Conservation (phyloP, 2,888 invertebrate species). For the Pandemis cinnamomeana region DNA sequence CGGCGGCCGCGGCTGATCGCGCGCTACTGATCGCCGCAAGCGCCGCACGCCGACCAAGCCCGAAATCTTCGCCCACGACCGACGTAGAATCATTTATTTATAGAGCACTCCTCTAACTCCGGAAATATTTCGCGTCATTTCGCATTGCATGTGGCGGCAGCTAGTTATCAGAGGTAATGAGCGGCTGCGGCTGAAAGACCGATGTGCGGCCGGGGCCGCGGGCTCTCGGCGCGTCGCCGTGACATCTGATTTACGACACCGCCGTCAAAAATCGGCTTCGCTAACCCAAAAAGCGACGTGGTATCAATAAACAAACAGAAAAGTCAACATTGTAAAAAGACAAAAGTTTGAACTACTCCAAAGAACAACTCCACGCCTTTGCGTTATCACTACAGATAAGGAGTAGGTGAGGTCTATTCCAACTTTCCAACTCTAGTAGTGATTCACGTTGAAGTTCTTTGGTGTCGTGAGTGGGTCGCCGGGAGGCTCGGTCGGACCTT, state of each 20-base stretch:
- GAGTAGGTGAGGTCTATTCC: constrained; percentile 32
- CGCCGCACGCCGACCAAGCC: constrained; percentile 66
- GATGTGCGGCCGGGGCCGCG: constrained; percentile 13
- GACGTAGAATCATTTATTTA: constrained; percentile 81
- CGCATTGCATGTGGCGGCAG: constrained; percentile 74
- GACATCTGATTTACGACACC: neutral
- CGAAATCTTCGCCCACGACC: constrained; percentile 82
- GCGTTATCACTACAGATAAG: constrained; percentile 28
- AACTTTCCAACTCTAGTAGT: constrained; percentile 13
- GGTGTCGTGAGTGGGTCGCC: constrained; percentile 55
- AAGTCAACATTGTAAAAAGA: neutral
- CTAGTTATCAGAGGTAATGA: constrained; percentile 75
- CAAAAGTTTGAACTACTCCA: constrained; percentile 15
- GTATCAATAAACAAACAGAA: constrained; percentile 32
- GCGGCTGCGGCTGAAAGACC: constrained; percentile 45
- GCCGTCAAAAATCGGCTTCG: constrained; percentile 4
- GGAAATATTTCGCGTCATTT: constrained; percentile 85
- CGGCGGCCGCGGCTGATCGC: constrained; percentile 83
- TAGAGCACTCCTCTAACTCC: constrained; percentile 84
- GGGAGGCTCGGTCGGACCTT: constrained; percentile 77
- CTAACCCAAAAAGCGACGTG: constrained; percentile 1
- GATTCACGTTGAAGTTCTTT: constrained; percentile 36
- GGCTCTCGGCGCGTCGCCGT: neutral
- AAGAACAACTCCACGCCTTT: constrained; percentile 10
- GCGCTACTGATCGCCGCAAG: constrained; percentile 71